Evolutionary conservation across 2,888 invertebrate species (phyloP).

Genomic region (Platycheirus rosarum): DNA sequence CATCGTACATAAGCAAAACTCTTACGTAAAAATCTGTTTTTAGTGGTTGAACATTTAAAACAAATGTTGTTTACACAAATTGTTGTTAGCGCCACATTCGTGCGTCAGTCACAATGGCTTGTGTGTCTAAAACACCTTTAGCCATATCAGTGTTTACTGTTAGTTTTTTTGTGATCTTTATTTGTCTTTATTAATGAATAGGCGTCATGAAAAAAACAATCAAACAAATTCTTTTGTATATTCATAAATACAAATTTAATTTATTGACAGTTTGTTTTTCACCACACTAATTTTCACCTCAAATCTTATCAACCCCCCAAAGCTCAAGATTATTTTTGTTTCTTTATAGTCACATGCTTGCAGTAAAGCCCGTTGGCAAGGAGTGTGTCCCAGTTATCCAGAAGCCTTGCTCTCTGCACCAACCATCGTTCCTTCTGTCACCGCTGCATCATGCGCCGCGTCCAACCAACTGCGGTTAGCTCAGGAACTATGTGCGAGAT

Average conservation of each 20-base stretch:
- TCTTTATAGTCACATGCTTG: constrained; percentile 87
- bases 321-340: constrained; percentile 55
- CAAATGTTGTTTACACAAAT: no score
- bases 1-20: no score
- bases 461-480: constrained; percentile 82
- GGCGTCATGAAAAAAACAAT: not conserved
- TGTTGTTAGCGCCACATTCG: not conserved
- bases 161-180: not conserved
- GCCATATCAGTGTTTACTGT: not conserved
- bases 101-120: not conserved
- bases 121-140: not conserved
- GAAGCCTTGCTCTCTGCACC: constrained; percentile 77
- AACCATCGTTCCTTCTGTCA: constrained; percentile 75
- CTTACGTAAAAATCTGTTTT: no score
- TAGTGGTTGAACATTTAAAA: no score
- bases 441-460: constrained; percentile 78
- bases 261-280: not conserved
- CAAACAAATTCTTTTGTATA: not conserved
- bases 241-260: no score
- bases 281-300: not conserved
- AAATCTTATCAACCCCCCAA: constrained; percentile 4
- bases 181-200: not conserved
- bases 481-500: constrained; percentile 84
- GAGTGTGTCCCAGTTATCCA: constrained; percentile 85
- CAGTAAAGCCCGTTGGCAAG: constrained; percentile 88